phyloP scores from a whole-genome alignment of 2,888 invertebrate species.

The Lissonota sp. region DNA sequence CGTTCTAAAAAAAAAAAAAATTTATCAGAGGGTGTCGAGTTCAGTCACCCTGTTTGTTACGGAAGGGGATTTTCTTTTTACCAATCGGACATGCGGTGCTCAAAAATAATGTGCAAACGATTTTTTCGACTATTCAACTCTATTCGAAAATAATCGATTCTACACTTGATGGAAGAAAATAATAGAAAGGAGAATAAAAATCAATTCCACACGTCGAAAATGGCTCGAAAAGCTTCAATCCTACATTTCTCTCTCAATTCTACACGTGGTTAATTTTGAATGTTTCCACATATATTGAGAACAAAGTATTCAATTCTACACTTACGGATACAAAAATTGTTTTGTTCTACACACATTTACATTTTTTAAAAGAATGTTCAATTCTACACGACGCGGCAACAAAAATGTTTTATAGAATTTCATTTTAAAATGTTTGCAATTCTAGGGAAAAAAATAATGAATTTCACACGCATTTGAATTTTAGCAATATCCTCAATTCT shows the following conservation, averaged over 20 bases:
- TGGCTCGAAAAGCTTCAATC: neutral
- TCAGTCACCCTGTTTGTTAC: constrained; percentile 52
- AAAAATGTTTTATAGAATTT: too few relatives aligned
- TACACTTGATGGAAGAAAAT: neutral
- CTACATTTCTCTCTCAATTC: neutral
- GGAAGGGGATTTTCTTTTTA: constrained; percentile 25
- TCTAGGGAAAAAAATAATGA: too few relatives aligned
- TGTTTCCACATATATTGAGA: neutral
- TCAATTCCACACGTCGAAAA: neutral
- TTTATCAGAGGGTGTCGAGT: constrained; percentile 57
- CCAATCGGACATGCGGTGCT: neutral
- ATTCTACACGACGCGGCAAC: neutral
- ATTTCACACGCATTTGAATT: too few relatives aligned
- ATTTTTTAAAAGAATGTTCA: neutral
- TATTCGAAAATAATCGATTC: neutral
- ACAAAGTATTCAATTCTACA: neutral
- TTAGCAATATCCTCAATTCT: too few relatives aligned
- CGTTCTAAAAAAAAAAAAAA: constrained; percentile 23
- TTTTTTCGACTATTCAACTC: neutral
- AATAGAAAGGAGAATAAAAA: neutral
- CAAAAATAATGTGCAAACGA: neutral
- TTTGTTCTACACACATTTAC: neutral
- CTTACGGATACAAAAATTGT: neutral
- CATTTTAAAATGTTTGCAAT: too few relatives aligned
- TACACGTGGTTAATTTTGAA: too few relatives aligned